Conservation (phyloP, 1,140 invertebrate species). For the Drosophila bipectinata region DNA sequence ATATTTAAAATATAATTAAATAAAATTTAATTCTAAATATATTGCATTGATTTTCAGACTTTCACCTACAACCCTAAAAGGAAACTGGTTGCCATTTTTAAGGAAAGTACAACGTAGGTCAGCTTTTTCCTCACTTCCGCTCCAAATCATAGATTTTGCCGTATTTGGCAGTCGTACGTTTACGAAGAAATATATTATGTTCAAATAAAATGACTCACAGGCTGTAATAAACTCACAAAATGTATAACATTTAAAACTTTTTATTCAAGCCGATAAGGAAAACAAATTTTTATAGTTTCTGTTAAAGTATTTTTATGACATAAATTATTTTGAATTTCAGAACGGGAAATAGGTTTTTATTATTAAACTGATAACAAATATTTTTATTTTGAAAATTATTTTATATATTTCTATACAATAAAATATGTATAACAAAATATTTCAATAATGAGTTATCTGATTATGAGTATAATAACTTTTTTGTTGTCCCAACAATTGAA, state of each 20-base stretch:
- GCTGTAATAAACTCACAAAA: neutral
- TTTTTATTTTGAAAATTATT: no score
- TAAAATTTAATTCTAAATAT: no score
- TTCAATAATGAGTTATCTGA: no score
- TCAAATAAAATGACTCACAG: neutral
- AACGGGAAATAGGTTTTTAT: no score
- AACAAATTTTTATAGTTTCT: neutral
- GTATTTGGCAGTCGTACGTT: slow-evolving; percentile 17
- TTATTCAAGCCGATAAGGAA: neutral
- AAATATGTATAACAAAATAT: no score
- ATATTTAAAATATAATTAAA: neutral
- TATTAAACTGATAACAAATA: no score
- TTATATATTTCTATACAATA: no score
- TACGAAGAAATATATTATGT: neutral
- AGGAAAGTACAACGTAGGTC: slow-evolving; percentile 8
- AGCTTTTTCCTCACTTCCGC: slow-evolving; percentile 21
- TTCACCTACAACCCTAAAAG: slow-evolving; percentile 15
- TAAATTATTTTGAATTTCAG: no score
- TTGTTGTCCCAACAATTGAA: neutral
- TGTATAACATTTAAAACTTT: neutral
- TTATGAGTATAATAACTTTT: neutral
- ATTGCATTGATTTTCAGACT: neutral
- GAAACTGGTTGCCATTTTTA: slow-evolving; percentile 40
- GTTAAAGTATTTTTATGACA: no score
- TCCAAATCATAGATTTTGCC: neutral